These are phyloP conservation scores for Nerophis ophidion DNA, from an alignment of 2,113 vertebrate species.

Conservation along the genomic window DNA sequence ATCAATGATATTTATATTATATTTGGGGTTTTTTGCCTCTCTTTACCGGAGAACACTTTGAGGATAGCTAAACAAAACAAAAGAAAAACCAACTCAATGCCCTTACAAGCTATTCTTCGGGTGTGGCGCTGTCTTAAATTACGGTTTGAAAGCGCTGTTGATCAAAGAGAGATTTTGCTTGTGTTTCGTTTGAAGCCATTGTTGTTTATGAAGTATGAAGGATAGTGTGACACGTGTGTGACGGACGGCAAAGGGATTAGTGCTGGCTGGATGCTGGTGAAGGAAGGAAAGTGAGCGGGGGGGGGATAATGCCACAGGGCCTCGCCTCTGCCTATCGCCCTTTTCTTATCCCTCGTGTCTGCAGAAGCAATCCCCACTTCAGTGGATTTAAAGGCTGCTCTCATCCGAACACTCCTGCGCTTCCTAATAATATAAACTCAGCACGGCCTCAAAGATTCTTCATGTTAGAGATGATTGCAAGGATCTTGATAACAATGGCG, in stretches of 20 bases:
- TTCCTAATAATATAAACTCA: conserved; percentile 20
- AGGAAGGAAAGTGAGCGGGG: neutral
- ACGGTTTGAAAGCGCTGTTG: conserved; percentile 16
- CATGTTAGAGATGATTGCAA: conserved; percentile 27
- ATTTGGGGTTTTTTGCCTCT: neutral
- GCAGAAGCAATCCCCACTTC: conserved; percentile 33
- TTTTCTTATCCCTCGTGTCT: conserved; percentile 3
- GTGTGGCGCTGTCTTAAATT: conserved; percentile 16
- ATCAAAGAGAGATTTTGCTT: conserved; percentile 30
- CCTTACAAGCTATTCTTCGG: neutral
- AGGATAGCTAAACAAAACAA: neutral
- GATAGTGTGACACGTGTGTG: conserved; percentile 17
- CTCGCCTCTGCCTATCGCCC: conserved; percentile 1
- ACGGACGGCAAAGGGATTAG: conserved; percentile 21
- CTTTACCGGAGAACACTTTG: neutral
- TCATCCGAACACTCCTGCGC: conserved; percentile 2
- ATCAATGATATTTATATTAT: no score
- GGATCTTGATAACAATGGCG: conserved; percentile 22
- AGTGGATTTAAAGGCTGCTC: conserved; percentile 26
- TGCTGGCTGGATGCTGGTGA: conserved; percentile 6
- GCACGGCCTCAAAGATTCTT: conserved; percentile 13
- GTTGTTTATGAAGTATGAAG: conserved; percentile 17
- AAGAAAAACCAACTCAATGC: conserved; percentile 3
- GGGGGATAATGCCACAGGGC: conserved; percentile 11
- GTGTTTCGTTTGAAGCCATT: conserved; percentile 10